Base-by-base conservation (phyloP, 2,888 invertebrate genomes). In the Halictus quadricinctus region DNA sequence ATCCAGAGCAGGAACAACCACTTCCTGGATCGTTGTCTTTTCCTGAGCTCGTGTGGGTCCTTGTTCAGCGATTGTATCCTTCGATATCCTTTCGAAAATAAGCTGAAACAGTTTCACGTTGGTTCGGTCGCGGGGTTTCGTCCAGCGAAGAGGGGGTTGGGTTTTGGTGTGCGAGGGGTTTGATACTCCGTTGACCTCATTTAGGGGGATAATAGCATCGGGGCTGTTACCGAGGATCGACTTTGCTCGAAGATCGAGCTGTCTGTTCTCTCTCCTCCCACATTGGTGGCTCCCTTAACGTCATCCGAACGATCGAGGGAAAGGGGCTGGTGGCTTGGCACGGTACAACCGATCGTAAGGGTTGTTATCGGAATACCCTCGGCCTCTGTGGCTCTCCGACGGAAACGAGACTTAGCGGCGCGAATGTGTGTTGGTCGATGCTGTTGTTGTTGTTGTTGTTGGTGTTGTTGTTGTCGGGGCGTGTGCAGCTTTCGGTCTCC, bases 101-200 rank as follows among this genome's bases (percentile, higher is more conserved):
- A 86, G 85, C 66, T 78, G 72, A 82, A 86, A 82, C 85, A 80
- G 80, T 79, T 77, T 66, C 54, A 21, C 85, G 76, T 72, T 60
- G 36, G 79, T 76, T 64, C 25, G 36, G 60, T 41, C 18, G n/a
- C 36, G 48, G 54, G 18, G 36, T 36, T 60, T 43, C 21, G 72
- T 18, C 50, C 21, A 54, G 7, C 50, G 7, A 54, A 54, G 50
- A 21, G 50, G 8, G 50, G 21, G 50, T 25, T 6, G 54, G 29
- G 21, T 41, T 25, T 25, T 8, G 29, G 18, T 64, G 29, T 29
- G 25, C 58, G 54, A 48, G 77, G 41, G 50, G 76, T 25, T 84
- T 58, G 87, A 87, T 86, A 87, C 83, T 73, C 82, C 84, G 80
- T 80, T 87, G 88, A 88, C 88, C 88, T 84, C 87, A 85, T 87